Percentiles rank a stretch among this genome's conserved stretches.
Evolutionary conservation across 2,113 vertebrate genomes (phyloP).

Genomic region (Lycaon pictus): DNA sequence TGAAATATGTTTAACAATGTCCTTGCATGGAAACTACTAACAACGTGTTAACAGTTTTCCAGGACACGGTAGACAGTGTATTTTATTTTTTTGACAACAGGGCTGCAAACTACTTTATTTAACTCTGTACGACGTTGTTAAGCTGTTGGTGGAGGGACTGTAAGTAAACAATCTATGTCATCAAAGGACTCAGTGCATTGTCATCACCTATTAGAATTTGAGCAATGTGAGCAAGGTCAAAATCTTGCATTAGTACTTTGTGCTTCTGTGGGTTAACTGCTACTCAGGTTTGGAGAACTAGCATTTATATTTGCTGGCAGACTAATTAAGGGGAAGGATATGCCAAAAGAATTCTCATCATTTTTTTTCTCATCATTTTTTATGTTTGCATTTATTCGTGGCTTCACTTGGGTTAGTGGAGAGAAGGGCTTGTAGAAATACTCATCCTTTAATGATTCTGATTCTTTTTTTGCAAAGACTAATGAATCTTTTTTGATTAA

Average conservation of each 20-base stretch:
- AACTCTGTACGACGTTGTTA: not conserved
- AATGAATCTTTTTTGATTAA: not conserved
- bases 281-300: not conserved
- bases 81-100: conserved; percentile 59
- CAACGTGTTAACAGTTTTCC: conserved; percentile 62
- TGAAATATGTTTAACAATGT: conserved; percentile 70
- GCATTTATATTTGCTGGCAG: not conserved
- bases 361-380: not conserved
- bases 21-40: conserved; percentile 64
- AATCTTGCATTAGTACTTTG: not conserved
- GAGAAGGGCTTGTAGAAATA: not conserved
- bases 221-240: conserved; percentile 5
- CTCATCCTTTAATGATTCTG: not conserved
- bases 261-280: not conserved
- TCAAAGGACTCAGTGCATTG: conserved; percentile 25
- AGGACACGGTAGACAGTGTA: not conserved
- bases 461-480: conserved; percentile 1
- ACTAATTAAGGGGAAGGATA: not conserved
- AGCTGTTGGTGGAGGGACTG: not conserved
- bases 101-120: not conserved
- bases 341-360: not conserved
- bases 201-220: conserved; percentile 30
- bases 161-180: conserved; percentile 61
- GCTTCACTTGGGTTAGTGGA: not conserved
- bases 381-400: not conserved